Conservation (phyloP, 2,797 vertebrate species). For the Lacerta viridis region DNA sequence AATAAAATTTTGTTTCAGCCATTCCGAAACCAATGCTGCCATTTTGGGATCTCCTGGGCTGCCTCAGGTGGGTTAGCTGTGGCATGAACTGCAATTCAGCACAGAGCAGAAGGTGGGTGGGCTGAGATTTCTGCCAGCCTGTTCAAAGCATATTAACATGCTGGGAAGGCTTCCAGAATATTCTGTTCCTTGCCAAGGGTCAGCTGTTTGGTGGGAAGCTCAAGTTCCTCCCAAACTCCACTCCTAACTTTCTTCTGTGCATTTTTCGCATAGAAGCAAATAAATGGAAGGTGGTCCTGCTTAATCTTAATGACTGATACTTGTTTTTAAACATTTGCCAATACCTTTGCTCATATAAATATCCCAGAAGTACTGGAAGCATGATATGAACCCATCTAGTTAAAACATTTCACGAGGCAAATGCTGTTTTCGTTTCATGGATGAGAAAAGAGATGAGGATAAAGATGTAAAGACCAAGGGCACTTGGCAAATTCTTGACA, state of each 20-base stretch:
- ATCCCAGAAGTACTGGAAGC: neutral
- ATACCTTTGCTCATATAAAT: neutral
- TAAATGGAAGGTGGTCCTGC: neutral
- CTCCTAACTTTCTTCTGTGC: neutral
- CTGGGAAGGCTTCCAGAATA: neutral
- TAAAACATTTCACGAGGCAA: conserved; percentile 38
- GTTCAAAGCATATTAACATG: conserved; percentile 18
- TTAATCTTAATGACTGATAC: neutral
- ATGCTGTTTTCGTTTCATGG: conserved; percentile 1
- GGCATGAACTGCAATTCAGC: neutral
- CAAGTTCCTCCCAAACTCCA: neutral
- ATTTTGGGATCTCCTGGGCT: neutral
- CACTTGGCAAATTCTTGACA: neutral
- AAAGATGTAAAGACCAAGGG: conserved; percentile 27
- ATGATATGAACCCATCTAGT: neutral
- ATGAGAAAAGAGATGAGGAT: neutral
- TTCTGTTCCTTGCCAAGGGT: neutral
- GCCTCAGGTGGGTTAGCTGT: neutral
- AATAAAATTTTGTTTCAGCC: no score
- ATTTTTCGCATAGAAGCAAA: neutral
- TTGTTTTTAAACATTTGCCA: neutral
- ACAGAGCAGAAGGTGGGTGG: conserved; percentile 9
- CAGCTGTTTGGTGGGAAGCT: conserved; percentile 23
- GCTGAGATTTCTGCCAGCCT: neutral
- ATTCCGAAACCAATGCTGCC: neutral